A percentile compares a stretch with the other conserved stretches of the same genome.
These are phyloP conservation scores for Parnassius apollo DNA, from an alignment of 2,888 invertebrate genomes.

Conservation along the genomic window DNA sequence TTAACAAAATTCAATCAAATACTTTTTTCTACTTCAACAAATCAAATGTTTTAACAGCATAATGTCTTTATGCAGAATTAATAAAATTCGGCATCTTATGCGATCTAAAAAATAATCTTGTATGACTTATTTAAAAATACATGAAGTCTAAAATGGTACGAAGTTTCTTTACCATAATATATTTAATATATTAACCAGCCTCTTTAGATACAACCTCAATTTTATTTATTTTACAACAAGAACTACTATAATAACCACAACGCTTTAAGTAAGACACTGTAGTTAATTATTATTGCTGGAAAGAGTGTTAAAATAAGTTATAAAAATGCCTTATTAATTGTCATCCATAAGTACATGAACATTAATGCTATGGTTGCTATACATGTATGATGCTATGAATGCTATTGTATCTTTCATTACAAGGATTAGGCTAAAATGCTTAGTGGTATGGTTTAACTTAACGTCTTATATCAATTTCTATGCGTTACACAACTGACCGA, in stretches of 20 bases:
- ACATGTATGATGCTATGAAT: background rate
- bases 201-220: constrained; percentile 63
- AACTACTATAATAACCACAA: constrained; percentile 62
- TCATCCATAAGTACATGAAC: constrained; percentile 17
- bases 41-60: too few species aligned
- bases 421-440: background rate
- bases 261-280: constrained; percentile 67
- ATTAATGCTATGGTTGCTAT: constrained; percentile 4
- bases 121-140: background rate
- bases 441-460: background rate
- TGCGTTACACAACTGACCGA: constrained; percentile 9
- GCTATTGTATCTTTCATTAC: constrained; percentile 1
- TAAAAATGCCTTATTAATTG: constrained; percentile 1
- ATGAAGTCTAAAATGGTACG: constrained; percentile 38
- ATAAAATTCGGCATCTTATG: too few species aligned
- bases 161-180: constrained; percentile 39
- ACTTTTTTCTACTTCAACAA: too few species aligned
- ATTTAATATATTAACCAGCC: constrained; percentile 55
- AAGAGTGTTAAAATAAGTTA: constrained; percentile 12
- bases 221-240: constrained; percentile 46
- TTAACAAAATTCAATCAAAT: too few species aligned
- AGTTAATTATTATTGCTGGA: constrained; percentile 58
- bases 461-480: constrained; percentile 10
- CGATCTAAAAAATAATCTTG: background rate
- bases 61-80: too few species aligned